Conservation (phyloP, 2,888 invertebrate genomes). For the Pemphredon lugubris region DNA sequence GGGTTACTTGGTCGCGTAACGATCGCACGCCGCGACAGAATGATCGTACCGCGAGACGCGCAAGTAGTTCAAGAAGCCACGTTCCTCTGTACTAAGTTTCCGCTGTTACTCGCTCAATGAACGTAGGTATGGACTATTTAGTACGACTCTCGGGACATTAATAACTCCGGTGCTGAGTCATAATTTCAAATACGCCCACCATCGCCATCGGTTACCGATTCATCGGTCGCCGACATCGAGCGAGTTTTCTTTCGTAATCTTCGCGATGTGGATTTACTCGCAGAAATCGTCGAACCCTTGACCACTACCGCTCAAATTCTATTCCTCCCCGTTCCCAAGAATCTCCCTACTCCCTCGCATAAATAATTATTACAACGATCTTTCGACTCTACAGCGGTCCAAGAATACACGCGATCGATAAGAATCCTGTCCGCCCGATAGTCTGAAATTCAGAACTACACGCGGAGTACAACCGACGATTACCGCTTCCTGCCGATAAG, state of each 20-base stretch:
- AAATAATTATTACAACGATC: too few species aligned
- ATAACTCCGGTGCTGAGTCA: slow-evolving; percentile 65
- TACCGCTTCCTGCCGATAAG: slow-evolving; percentile 44
- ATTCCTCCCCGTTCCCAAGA: too few species aligned
- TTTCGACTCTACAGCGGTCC: background rate
- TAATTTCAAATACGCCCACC: slow-evolving; percentile 65
- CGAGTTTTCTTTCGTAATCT: too few species aligned
- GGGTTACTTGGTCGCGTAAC: too few species aligned
- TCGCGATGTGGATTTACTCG: too few species aligned
- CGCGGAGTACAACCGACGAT: too few species aligned
- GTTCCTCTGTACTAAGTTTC: slow-evolving; percentile 7
- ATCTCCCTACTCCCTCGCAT: too few species aligned
- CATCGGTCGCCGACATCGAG: slow-evolving; percentile 47
- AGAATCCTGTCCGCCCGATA: too few species aligned
- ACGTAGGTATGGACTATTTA: slow-evolving; percentile 17
- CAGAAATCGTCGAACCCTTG: too few species aligned
- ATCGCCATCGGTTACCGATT: slow-evolving; percentile 1
- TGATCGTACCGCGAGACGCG: background rate
- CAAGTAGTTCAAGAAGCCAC: background rate
- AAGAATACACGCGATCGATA: background rate
- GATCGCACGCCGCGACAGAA: background rate
- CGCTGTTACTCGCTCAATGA: slow-evolving; percentile 40
- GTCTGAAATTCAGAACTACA: too few species aligned
- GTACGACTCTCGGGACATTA: slow-evolving; percentile 19
- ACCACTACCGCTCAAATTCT: too few species aligned